Evolutionary conservation across 2,797 vertebrate species (phyloP).

Genomic region (Diplodus puntazzo): DNA sequence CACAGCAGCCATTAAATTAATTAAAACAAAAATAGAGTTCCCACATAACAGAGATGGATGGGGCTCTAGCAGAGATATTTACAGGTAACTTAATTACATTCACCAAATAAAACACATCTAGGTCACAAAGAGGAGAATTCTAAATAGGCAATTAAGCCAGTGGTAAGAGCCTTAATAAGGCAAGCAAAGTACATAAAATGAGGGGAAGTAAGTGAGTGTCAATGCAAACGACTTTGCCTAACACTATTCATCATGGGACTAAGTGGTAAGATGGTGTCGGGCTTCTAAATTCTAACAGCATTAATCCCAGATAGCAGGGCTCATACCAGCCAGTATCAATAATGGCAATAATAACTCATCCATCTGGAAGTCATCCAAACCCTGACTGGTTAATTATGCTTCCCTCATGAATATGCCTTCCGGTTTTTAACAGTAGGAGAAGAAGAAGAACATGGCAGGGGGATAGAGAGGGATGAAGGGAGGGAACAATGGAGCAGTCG

Average conservation of each 20-base stretch:
- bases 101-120: constrained; percentile 86
- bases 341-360: constrained; percentile 86
- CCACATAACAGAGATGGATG: constrained; percentile 83
- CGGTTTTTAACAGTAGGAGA: constrained; percentile 70
- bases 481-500: constrained; percentile 59
- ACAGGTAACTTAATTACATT: constrained; percentile 88
- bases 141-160: constrained; percentile 85
- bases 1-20: constrained; percentile 82
- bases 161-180: constrained; percentile 84
- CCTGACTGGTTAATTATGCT: constrained; percentile 83
- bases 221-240: constrained; percentile 83
- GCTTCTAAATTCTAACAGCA: constrained; percentile 85
- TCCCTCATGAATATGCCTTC: constrained; percentile 84
- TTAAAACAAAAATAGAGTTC: constrained; percentile 81
- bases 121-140: constrained; percentile 86
- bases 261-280: constrained; percentile 85
- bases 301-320: constrained; percentile 84
- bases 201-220: constrained; percentile 82
- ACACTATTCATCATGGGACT: constrained; percentile 85
- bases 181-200: constrained; percentile 84
- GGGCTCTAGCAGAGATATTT: constrained; percentile 80
- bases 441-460: constrained; percentile 63
- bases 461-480: constrained; percentile 40
- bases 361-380: constrained; percentile 83
- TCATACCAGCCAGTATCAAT: constrained; percentile 86